These are phyloP conservation scores for Brevipalpus yothersi DNA, from an alignment of 1,140 invertebrate genomes.

Conservation along the genomic window DNA sequence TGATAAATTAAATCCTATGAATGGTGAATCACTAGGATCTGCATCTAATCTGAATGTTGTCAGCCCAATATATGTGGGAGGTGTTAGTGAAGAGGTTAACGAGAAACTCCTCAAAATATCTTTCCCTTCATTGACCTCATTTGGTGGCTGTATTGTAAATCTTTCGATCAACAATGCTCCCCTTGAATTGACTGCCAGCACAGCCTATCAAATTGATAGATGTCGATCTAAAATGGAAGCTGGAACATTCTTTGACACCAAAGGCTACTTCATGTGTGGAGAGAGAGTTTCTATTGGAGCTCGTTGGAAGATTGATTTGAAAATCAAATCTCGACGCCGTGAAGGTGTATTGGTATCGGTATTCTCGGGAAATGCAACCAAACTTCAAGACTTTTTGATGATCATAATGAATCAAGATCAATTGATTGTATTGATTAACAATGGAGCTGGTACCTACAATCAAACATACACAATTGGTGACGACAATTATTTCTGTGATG, in stretches of 20 bases:
- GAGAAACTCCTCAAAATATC: conserved; percentile 17
- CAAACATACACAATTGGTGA: conserved; percentile 40
- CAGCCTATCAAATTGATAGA: conserved; percentile 33
- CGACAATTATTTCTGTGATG: conserved; percentile 61
- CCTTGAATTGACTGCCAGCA: conserved; percentile 10
- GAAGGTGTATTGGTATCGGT: conserved; percentile 48
- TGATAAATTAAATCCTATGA: conserved; percentile 30
- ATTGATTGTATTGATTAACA: conserved; percentile 54
- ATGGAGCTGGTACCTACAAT: conserved; percentile 48
- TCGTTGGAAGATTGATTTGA: conserved; percentile 51
- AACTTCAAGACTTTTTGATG: conserved; percentile 43
- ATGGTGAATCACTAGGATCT: conserved; percentile 27
- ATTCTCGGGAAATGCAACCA: conserved; percentile 33
- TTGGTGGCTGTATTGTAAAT: conserved; percentile 63
- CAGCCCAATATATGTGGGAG: conserved; percentile 54
- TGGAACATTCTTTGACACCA: conserved; percentile 67
- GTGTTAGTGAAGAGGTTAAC: conserved; percentile 22
- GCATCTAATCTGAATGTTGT: conserved; percentile 32
- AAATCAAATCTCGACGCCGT: conserved; percentile 59
- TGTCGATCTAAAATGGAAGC: conserved; percentile 57
- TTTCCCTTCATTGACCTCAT: conserved; percentile 24
- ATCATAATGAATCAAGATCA: conserved; percentile 61
- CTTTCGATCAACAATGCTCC: conserved; percentile 21
- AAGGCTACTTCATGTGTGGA: conserved; percentile 35
- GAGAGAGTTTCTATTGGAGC: conserved; percentile 51